These are phyloP conservation scores for Trematomus bernacchii DNA, from an alignment of 2,797 vertebrate genomes.

Conservation along the genomic window DNA sequence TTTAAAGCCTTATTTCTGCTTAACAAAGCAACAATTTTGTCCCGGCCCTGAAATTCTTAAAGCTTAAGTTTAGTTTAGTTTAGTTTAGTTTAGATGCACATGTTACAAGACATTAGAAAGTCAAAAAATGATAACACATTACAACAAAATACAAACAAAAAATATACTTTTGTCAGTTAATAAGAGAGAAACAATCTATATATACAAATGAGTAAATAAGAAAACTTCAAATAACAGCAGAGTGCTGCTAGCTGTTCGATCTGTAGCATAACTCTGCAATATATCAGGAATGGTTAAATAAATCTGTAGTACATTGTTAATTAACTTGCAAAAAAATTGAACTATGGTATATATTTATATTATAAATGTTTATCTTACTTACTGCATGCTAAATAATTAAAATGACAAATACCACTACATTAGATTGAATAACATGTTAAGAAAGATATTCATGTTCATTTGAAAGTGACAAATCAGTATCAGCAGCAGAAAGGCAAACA, in stretches of 20 bases:
- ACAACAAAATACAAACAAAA: not conserved
- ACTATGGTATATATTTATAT: not conserved
- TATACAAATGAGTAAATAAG: not conserved
- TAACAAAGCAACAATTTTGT: slow-evolving; percentile 45
- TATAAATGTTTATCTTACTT: not conserved
- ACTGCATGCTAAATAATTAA: not conserved
- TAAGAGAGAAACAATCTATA: not conserved
- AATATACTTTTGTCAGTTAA: not conserved
- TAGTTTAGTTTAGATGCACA: not conserved
- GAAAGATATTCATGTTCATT: not conserved
- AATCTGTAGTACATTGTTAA: too few species aligned
- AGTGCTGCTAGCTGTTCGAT: not conserved
- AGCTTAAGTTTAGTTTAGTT: not conserved
- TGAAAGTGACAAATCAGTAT: not conserved
- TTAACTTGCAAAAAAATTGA: not conserved
- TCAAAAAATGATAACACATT: not conserved
- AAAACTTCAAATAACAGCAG: not conserved
- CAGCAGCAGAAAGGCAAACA: not conserved
- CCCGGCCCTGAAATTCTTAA: slow-evolving; percentile 20
- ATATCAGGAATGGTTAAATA: not conserved
- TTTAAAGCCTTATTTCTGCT: slow-evolving; percentile 55
- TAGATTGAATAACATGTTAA: not conserved
- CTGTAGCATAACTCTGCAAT: not conserved
- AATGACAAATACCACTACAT: not conserved
- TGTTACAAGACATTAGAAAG: not conserved